Evolutionary conservation across 2,888 invertebrate genomes (phyloP).

Genomic region (Cephus pulcher): DNA sequence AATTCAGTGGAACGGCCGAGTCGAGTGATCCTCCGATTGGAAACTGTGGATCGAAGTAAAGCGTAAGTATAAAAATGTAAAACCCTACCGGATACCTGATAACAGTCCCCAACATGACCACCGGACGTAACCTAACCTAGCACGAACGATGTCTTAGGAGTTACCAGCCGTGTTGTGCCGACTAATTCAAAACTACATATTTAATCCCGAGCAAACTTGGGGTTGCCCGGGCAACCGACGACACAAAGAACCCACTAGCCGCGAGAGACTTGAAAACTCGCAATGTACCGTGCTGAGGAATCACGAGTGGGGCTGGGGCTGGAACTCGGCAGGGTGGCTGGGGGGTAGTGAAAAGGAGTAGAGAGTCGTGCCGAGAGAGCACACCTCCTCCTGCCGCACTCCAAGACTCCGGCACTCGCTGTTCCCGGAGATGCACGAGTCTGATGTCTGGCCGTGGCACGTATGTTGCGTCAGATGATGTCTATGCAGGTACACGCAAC

Average conservation of each 20-base stretch:
- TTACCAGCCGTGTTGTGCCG: constrained; percentile 18
- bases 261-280: constrained; percentile 44
- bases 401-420: not conserved
- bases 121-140: not conserved
- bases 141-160: constrained; percentile 32
- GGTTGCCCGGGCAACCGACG: constrained; percentile 47
- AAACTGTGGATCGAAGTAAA: not conserved
- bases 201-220: constrained; percentile 60
- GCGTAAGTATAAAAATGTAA: not conserved
- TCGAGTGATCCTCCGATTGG: not conserved
- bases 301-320: constrained; percentile 2
- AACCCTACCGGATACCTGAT: not conserved
- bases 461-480: not conserved
- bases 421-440: constrained; percentile 42
- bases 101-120: not conserved
- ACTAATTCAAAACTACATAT: constrained; percentile 64
- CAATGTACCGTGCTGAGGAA: constrained; percentile 35
- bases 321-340: not conserved
- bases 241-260: constrained; percentile 47
- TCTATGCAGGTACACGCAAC: not conserved
- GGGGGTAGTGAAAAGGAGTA: constrained; percentile 14
- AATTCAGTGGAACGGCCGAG: not conserved
- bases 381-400: not conserved
- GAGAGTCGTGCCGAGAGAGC: not conserved
- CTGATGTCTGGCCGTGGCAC: constrained; percentile 48